Evolutionary conservation across 2,113 vertebrate genomes (phyloP).

Genomic region (Nettapus auritus): DNA sequence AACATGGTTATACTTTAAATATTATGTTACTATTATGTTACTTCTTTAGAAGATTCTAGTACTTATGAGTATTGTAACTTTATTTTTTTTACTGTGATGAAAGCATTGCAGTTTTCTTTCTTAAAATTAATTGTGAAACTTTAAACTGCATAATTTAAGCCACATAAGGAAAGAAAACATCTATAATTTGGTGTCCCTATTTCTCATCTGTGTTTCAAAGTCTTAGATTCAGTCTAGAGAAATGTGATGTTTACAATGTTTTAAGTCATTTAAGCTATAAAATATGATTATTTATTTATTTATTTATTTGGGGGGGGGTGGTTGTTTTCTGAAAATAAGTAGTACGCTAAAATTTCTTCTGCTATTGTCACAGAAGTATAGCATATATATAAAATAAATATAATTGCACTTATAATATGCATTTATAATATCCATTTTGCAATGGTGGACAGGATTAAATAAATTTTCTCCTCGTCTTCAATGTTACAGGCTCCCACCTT

Average conservation of each 20-base stretch:
- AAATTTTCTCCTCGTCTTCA: not conserved
- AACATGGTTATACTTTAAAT: not conserved
- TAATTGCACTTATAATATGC: not conserved
- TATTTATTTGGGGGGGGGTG: not conserved
- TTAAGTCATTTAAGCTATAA: not conserved
- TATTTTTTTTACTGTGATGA: not conserved
- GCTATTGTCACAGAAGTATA: not conserved
- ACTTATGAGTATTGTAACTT: not conserved
- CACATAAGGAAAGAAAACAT: fast-evolving
- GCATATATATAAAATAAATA: too few species aligned
- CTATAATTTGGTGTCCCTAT: not conserved
- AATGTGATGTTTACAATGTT: not conserved
- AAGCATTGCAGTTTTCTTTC: not conserved
- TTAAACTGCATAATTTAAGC: not conserved
- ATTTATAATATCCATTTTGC: not conserved
- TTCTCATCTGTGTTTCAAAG: not conserved
- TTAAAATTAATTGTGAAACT: not conserved
- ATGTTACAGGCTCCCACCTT: not conserved
- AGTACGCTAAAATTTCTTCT: not conserved
- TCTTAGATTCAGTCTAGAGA: not conserved
- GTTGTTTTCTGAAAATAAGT: not conserved
- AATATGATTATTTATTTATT: not conserved
- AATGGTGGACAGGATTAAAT: not conserved
- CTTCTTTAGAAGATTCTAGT: not conserved
- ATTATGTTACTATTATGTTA: not conserved